These are phyloP conservation scores for Platycheirus albimanus DNA, from an alignment of 2,888 invertebrate species.

Conservation along the genomic window DNA sequence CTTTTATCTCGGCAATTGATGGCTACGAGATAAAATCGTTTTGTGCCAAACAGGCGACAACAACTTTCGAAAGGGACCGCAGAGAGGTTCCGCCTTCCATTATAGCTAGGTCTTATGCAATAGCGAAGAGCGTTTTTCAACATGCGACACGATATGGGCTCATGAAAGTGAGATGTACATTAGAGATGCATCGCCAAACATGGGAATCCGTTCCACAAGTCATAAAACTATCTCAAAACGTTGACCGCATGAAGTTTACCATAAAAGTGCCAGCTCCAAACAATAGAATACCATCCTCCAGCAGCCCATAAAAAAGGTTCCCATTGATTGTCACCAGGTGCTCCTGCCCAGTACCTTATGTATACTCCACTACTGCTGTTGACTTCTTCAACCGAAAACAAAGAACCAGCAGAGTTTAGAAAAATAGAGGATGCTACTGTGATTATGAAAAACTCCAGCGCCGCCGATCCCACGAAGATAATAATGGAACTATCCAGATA, in stretches of 20 bases:
- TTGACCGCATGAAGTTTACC: constrained; percentile 61
- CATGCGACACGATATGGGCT: not conserved
- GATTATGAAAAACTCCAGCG: constrained; percentile 66
- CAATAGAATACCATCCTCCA: constrained; percentile 52
- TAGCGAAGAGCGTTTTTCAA: constrained; percentile 8
- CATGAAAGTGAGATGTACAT: constrained; percentile 40
- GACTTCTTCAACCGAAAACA: constrained; percentile 43
- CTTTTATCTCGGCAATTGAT: constrained; percentile 72
- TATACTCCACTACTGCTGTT: constrained; percentile 6
- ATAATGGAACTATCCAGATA: constrained; percentile 29
- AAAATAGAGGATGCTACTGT: constrained; percentile 49
- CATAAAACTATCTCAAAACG: constrained; percentile 59
- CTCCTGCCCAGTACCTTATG: not conserved
- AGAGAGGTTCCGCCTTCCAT: constrained; percentile 30
- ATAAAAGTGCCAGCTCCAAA: constrained; percentile 56
- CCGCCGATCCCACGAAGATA: constrained; percentile 67
- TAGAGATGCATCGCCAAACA: constrained; percentile 53
- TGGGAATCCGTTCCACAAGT: constrained; percentile 48
- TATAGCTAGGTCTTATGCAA: constrained; percentile 55
- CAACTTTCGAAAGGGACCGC: constrained; percentile 64
- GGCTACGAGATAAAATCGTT: constrained; percentile 72
- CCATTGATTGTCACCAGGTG: constrained; percentile 67
- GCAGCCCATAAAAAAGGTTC: constrained; percentile 55
- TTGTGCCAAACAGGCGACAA: constrained; percentile 62
- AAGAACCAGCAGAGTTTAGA: constrained; percentile 33